Evolutionary conservation across 1,140 invertebrate genomes (phyloP), one percentile per base, ranked within the genome.

Genomic region (Arion vulgaris): DNA sequence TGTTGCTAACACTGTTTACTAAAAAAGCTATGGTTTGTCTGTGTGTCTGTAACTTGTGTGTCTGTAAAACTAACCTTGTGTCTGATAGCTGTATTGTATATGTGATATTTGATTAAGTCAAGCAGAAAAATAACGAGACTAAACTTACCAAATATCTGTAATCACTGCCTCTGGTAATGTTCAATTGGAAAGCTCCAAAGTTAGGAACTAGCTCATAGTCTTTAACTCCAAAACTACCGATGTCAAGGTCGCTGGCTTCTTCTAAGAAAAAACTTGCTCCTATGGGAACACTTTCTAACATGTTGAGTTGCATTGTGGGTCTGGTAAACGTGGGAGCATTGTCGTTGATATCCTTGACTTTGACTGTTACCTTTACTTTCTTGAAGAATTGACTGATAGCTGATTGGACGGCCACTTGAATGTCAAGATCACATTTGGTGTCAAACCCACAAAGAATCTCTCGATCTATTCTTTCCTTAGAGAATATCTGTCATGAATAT

Each of bases 321-420:
- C 57, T 1, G 4, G 71, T 72, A 41, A 87, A 87, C 17, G 71
- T 49, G 36, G 86, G 86, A 34, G 78, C 51, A 76, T 87, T 86
- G 62, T 87, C 86, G 41, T 87, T 87, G 13, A 84, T 83, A 68
- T 87, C 86, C 1, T 51, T 49, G n/a, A 87, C 75, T 15, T 80
- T 85, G 80, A 87, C 69, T 49, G 83, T 83, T 0, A 86, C 84
- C 72, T 83, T 85, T 23, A 87, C 26, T 76, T 82, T 75, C 49
- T 83, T 34, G 77, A 85, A 74, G 80, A 75, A 81, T 34, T 85
- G 76, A 79, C 76, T 79, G 78, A 74, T n/a, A 51, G 81, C 71
- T n/a, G 81, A 81, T 36, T 85, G 81, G 9, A 81, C 72, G 51
- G 85, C 83, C 28, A 85, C 85, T 51, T 77, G 80, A 32, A 88